Evolutionary conservation across 2,113 vertebrate species (phyloP), one percentile per base, ranked within the genome.

Genomic region (Leptobrachium leishanense): DNA sequence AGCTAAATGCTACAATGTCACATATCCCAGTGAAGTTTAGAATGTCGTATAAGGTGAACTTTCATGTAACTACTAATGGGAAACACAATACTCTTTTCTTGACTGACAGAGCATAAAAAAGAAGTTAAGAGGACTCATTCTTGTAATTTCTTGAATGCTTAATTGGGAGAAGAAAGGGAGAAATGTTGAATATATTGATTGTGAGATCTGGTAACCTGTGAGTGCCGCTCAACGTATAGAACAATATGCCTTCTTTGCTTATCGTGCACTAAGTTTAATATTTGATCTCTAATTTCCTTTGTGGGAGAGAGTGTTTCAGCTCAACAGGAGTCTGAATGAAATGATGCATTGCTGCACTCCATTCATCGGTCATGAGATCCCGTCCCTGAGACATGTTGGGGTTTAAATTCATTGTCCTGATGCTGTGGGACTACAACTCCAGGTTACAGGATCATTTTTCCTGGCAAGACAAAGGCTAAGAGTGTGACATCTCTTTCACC

Each of bases 281-380:
- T 87, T 82, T 85, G 71, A 69, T 86, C 85, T 86, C 82, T 85
- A 74, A 68, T 85, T 89, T 90, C 85, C 84, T 86, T 84, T 69
- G 66, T 66, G 83, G 78, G 63, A 81, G 50, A 86, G 39, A 86
- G 20, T 31, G 62, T 83, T 87, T 75, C 79, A 84, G 72, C 79
- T 75, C 82, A 82, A 53, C 82, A 83, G 84, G 82, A 70, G 84
- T 68, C 75, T 0, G 1, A 75, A 84, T 74, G 73, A 84, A 86
- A 76, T 82, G 1, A 46, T 65, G 63, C 76, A 76, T 78, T 79
- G 68, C 74, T 5, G 86, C 76, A 86, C 68, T 77, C 43, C 78
- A 70, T 78, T 69, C 73, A 84, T 75, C 76, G 43, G 72, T 85
- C 80, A 84, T 73, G 44, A 71, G 10, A 64, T 55, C 59, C 0